A percentile compares a stretch with the other conserved stretches of the same genome.
These are phyloP conservation scores for mouse (Mus musculus) DNA, from an alignment of 2,113 vertebrate genomes.

Conservation along the genomic window GRCm39 chr13:98977001-98977500, in stretches of 20 bases:
- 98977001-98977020: conserved; percentile 86
- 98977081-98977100: conserved; percentile 77
- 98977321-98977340: conserved; percentile 66
- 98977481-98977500: conserved; percentile 87
- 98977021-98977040: conserved; percentile 85
- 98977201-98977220: conserved; percentile 39
- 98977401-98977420: conserved; percentile 81
- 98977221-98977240: conserved; percentile 33
- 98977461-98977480: conserved; percentile 89
- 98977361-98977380: not conserved
- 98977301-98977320: not conserved
- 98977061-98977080: conserved; percentile 83
- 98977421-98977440: conserved; percentile 83
- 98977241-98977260: conserved; percentile 10
- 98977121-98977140: conserved; percentile 79
- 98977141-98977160: conserved; percentile 70
- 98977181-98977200: conserved; percentile 54
- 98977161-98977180: not conserved
- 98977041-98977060: conserved; percentile 91
- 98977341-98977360: conserved; percentile 76
- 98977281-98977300: conserved; percentile 26
- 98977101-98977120: conserved; percentile 77
- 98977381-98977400: conserved; percentile 71
- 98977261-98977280: not conserved
- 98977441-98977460: conserved; percentile 90